Evolutionary conservation across 2,888 invertebrate species (phyloP).

Genomic region (Idaea dimidiata): DNA sequence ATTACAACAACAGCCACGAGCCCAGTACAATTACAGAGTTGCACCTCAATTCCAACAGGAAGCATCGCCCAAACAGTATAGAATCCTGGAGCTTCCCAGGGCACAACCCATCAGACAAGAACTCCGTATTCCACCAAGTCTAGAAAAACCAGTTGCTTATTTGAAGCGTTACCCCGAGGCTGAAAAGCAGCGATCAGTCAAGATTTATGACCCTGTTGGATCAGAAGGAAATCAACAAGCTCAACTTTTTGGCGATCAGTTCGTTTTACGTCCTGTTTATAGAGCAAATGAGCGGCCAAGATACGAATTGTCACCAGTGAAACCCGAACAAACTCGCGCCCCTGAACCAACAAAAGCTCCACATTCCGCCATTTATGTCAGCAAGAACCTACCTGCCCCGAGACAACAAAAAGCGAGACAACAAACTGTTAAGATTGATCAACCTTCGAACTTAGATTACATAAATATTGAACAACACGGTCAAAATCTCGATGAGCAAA

Average conservation of each 20-base stretch:
- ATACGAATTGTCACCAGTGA: conserved; percentile 51
- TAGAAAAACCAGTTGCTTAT: conserved; percentile 67
- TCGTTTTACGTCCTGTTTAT: conserved; percentile 62
- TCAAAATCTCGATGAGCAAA: conserved; percentile 60
- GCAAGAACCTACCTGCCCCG: conserved; percentile 58
- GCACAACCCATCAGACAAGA: conserved; percentile 58
- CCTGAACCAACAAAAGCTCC: conserved; percentile 61
- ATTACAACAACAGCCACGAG: conserved; percentile 48
- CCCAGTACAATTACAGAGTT: conserved; percentile 54
- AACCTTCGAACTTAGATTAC: conserved; percentile 40
- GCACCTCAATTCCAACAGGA: conserved; percentile 65
- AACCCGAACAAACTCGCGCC: conserved; percentile 49
- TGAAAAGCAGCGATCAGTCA: conserved; percentile 62
- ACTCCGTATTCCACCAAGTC: conserved; percentile 51
- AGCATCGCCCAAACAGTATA: conserved; percentile 65
- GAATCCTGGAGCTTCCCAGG: conserved; percentile 60
- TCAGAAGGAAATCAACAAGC: conserved; percentile 54
- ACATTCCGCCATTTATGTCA: conserved; percentile 68
- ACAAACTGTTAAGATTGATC: conserved; percentile 45
- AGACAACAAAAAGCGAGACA: conserved; percentile 56
- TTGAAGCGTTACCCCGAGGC: conserved; percentile 65
- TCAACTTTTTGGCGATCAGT: conserved; percentile 60
- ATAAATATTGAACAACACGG: conserved; percentile 35
- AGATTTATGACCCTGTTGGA: conserved; percentile 56
- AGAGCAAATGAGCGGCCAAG: conserved; percentile 58